Evolutionary conservation across 37 sponge, comb jelly and placozoan genomes (phyloP), one percentile per base, ranked within the genome.

Genomic region (Theonella swinhoei): DNA sequence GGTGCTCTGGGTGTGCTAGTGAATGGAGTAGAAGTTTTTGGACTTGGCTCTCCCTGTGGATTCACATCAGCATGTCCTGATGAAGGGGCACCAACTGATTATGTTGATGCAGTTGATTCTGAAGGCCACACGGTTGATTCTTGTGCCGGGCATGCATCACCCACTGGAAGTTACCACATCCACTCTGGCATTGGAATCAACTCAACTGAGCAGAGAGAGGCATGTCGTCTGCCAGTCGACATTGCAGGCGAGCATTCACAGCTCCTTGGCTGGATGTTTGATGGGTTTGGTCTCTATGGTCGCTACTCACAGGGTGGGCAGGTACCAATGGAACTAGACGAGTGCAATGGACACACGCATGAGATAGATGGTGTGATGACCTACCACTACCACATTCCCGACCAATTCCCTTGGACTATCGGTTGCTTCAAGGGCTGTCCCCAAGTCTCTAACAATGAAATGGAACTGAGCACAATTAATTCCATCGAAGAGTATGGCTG

Each of bases 1-100:
- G 88, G 88, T 19, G 84, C 77, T 0, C 30, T 91, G 32, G 92
- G 92, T 9, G 92, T 91, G 9, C 54, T 91, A 3, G 32, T 54
- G 31, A 91, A 73, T 38, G 92, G 92, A 2, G 88, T 91, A 11
- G 87, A 75, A 41, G 69, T 91, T 0, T 91, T 80, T 80, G 92
- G 92, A n/a, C 80, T 91, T 1, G 92, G 92, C 0, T 91, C 92
- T 25, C 88, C 92, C 0, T 91, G 92, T 88, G 92, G 92, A 29
- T 87, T 34, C 70, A 76, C 84, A 42, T 83, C 88, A 2, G 40
- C 40, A 1, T 91, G 92, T 34, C 92, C 92, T 0, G 29, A 78
- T 26, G 76, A 74, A 29, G 72, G 74, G 29, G 92, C 70, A 20
- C 92, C 88, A 0, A 81, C 81, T 2, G 64, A 70, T 5, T 91